Base-by-base conservation (phyloP, 2,113 vertebrate species). In the Brachyhypopomus gauderio region DNA sequence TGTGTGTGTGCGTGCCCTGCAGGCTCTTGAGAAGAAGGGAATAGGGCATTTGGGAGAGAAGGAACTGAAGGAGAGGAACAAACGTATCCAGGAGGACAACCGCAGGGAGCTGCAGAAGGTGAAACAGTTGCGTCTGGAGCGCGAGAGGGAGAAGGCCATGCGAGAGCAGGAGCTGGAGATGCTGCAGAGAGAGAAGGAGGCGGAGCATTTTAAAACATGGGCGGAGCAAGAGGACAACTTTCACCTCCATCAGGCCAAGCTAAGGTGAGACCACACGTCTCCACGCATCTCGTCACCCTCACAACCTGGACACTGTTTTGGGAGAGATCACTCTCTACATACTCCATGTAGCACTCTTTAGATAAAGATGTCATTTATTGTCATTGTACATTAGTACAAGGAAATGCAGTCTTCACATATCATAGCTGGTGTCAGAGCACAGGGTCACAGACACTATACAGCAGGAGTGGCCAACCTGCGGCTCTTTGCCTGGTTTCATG, bases 141-240 rank as follows among this genome's bases (percentile, higher is more conserved):
- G 98, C 4, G 98, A 99, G 85, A 90, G 97, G 5, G 97, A 99
- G 83, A 99, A 99, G 84, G 95, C 96, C 8, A 96, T 98, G 96
- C 90, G 98, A 0, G 98, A 99, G 88, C 96, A 96, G 69, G 98
- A 99, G 89, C 91, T 99, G 90, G 98, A 99, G 91, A 95, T 98
- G 96, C 91, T 99, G 83, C 98, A 99, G 91, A 92, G 97, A 19
- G 97, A 98, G 88, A 99, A 99, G 79, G 98, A 99, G 90, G 97
- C 97, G 0, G 97, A 99, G 73, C 97, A 99, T 90, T 99, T 99
- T 89, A 98, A 99, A 90, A 98, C 97, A 0, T 99, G 97, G 97
- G 98, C 97, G 56, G 97, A 99, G 83, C 98, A 99, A 85, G 97
- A 99, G 67, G 97, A 98, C 91, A 96, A 97, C 89, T 99, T 99